A percentile compares a stretch with the other conserved stretches of the same genome.
phyloP scores from a whole-genome alignment of 2,888 invertebrate species.

The Shargacucullia verbasci region DNA sequence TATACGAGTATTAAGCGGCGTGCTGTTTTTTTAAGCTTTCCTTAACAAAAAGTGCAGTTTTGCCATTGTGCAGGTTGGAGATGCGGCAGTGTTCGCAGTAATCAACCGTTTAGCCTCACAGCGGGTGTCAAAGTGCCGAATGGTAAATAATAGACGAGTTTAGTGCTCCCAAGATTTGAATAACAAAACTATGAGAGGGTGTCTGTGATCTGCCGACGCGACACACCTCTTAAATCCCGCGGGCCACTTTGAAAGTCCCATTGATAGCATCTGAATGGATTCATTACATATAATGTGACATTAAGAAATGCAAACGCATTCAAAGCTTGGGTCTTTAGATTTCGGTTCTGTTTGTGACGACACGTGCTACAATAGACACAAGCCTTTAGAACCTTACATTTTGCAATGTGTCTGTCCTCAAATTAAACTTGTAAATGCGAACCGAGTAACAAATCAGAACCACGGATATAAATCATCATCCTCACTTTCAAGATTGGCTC shows the following conservation, averaged over 20 bases:
- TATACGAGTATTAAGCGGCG: conserved; percentile 64
- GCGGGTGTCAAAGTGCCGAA: conserved; percentile 60
- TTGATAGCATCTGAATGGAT: conserved; percentile 54
- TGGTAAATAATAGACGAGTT: conserved; percentile 60
- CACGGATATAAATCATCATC: conserved; percentile 54
- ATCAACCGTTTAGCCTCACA: conserved; percentile 59
- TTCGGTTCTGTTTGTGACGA: conserved; percentile 35
- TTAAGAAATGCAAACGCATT: conserved; percentile 50
- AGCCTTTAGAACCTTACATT: background rate
- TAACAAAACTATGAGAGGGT: conserved; percentile 66
- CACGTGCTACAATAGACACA: conserved; percentile 23
- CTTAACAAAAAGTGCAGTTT: conserved; percentile 49
- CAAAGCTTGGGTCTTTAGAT: conserved; percentile 39
- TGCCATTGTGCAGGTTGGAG: conserved; percentile 47
- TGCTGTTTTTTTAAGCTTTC: conserved; percentile 51
- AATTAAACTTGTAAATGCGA: conserved; percentile 9
- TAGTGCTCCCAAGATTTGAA: conserved; percentile 65
- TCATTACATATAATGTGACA: conserved; percentile 47
- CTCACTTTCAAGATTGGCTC: conserved; percentile 43
- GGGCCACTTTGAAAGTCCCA: conserved; percentile 53
- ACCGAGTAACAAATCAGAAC: conserved; percentile 10
- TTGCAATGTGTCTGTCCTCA: background rate
- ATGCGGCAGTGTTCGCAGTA: conserved; percentile 61
- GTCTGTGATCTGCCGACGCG: conserved; percentile 56
- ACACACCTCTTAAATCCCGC: conserved; percentile 56